Percentiles rank a stretch among this genome's conserved stretches.
Conservation (phyloP, 2,888 invertebrate species). For the Helleia helle region DNA sequence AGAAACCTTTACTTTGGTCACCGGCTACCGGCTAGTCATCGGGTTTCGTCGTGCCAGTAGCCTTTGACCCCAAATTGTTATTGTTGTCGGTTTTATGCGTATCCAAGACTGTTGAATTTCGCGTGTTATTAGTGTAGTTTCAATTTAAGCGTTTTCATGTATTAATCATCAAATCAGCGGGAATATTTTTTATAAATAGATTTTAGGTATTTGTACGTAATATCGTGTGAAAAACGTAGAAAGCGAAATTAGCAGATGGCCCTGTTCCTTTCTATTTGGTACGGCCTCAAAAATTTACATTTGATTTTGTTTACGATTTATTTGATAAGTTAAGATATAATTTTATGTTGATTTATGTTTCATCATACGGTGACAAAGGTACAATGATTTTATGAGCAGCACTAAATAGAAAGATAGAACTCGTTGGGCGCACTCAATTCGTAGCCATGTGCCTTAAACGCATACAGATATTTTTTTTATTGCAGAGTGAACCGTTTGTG, state of each 20-base stretch:
- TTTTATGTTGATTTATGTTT: too few relatives aligned
- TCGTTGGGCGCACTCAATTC: background rate
- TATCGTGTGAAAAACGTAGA: slow-evolving; percentile 2
- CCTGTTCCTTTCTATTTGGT: slow-evolving; percentile 8
- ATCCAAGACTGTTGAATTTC: slow-evolving; percentile 1
- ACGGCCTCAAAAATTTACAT: background rate
- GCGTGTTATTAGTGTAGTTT: background rate
- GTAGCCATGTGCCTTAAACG: slow-evolving; percentile 9
- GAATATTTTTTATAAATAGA: slow-evolving; percentile 1
- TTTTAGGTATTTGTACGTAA: background rate
- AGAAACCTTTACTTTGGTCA: background rate
- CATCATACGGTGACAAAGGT: too few relatives aligned
- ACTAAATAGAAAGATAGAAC: slow-evolving; percentile 3
- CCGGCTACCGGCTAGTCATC: slow-evolving; percentile 1
- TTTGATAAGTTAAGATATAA: background rate
- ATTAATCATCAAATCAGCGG: slow-evolving; percentile 2
- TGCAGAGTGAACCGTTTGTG: slow-evolving; percentile 1
- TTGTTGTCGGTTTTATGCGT: background rate
- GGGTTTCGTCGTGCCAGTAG: background rate
- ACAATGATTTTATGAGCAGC: slow-evolving; percentile 1
- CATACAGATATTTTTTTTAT: slow-evolving; percentile 4
- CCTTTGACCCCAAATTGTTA: background rate
- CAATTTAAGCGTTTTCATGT: background rate
- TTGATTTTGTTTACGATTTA: background rate
- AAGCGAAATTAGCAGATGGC: slow-evolving; percentile 1